These are phyloP conservation scores for Semnornis frantzii DNA, from an alignment of 2,113 vertebrate species.

Conservation along the genomic window DNA sequence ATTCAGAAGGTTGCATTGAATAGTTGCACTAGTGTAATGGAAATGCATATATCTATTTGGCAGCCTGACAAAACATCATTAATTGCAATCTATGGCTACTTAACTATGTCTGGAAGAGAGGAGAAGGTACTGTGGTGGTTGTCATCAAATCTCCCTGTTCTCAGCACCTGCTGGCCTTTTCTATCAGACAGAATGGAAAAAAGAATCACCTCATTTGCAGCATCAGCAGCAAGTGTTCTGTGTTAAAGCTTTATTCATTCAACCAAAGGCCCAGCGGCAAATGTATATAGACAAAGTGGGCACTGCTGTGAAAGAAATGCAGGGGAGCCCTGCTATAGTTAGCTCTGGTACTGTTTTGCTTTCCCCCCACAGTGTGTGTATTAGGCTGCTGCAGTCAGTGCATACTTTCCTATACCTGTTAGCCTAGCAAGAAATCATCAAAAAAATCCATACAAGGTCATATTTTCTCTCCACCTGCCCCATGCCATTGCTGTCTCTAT, in stretches of 20 bases:
- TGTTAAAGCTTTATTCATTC: neutral
- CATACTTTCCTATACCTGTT: slow-evolving; percentile 9
- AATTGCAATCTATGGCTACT: neutral
- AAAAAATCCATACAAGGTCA: neutral
- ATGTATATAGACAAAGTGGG: neutral
- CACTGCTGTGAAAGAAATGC: neutral
- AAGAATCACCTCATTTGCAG: neutral
- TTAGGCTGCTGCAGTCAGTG: neutral
- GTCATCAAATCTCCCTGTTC: neutral
- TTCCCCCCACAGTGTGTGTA: neutral
- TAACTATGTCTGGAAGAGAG: neutral
- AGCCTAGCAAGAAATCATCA: neutral
- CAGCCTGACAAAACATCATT: neutral
- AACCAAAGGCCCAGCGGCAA: neutral
- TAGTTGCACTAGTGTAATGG: neutral
- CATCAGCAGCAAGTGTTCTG: neutral
- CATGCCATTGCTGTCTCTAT: neutral
- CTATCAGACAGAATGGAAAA: neutral
- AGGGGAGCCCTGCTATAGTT: neutral
- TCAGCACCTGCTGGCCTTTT: neutral
- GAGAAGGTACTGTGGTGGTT: neutral
- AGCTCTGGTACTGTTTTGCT: neutral
- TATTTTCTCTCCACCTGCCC: neutral
- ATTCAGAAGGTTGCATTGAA: neutral
- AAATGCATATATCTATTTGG: neutral